A percentile compares a stretch with the other conserved stretches of the same genome.
phyloP scores from a whole-genome alignment of 2,888 invertebrate species.

The Zygogramma bicolorata region DNA sequence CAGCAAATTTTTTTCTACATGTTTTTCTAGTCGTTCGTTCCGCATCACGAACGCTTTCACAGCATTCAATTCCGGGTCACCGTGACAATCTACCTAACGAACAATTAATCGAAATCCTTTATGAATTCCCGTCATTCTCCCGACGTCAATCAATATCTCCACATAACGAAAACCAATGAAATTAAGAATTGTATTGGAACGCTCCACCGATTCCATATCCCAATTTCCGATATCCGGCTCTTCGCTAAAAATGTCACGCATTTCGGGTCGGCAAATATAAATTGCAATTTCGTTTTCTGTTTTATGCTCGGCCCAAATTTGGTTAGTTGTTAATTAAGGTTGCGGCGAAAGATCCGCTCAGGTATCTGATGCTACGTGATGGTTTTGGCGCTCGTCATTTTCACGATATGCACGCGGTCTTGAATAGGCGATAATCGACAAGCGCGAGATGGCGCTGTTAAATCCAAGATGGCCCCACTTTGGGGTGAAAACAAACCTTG shows the following conservation, averaged over 20 bases:
- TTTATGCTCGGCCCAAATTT: constrained; percentile 32
- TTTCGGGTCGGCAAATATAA: constrained; percentile 23
- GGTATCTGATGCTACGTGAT: not conserved
- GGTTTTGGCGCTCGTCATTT: not conserved
- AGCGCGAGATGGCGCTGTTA: not conserved
- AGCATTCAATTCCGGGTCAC: not conserved
- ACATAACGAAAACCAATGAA: not conserved
- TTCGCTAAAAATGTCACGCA: constrained; percentile 36
- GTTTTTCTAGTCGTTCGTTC: too few species aligned
- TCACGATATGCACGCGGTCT: not conserved
- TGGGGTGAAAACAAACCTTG: too few species aligned
- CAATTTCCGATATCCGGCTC: constrained; percentile 26
- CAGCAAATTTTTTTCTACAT: too few species aligned
- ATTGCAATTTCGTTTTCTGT: constrained; percentile 32
- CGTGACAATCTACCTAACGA: not conserved
- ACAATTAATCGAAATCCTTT: not conserved
- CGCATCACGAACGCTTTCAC: not conserved
- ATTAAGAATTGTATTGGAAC: constrained; percentile 23
- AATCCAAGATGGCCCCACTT: too few species aligned
- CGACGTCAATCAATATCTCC: not conserved
- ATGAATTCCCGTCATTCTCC: not conserved
- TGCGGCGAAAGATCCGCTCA: not conserved
- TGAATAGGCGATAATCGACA: not conserved
- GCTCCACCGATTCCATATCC: constrained; percentile 24
- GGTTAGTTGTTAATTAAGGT: constrained; percentile 33